These are phyloP conservation scores for Scaptomyza polygonia DNA, from an alignment of 2,888 invertebrate genomes.

Conservation along the genomic window DNA sequence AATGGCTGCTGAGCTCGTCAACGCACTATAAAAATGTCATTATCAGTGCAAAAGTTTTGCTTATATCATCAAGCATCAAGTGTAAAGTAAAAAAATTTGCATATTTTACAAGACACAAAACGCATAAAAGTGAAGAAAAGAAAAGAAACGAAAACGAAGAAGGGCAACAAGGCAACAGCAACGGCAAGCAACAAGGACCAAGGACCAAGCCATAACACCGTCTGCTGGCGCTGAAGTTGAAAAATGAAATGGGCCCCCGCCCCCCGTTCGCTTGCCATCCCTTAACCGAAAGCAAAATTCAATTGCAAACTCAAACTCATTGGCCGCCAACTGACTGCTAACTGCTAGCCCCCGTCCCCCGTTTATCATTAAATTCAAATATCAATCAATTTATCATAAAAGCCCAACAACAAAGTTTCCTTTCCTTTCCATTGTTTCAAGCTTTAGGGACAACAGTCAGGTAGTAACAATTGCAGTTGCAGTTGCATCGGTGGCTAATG, in stretches of 20 bases:
- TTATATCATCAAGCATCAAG: slow-evolving; percentile 64
- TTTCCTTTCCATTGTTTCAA: background rate
- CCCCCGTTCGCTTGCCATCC: background rate
- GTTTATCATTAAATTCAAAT: slow-evolving; percentile 77
- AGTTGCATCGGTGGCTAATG: slow-evolving; percentile 21
- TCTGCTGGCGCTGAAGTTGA: slow-evolving; percentile 61
- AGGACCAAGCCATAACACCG: slow-evolving; percentile 22
- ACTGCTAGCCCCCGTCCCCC: too few relatives aligned
- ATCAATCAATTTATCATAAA: slow-evolving; percentile 79
- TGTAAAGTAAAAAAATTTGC: slow-evolving; percentile 53
- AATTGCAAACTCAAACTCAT: slow-evolving; percentile 62
- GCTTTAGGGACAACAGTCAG: slow-evolving; percentile 21
- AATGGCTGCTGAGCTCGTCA: slow-evolving; percentile 70
- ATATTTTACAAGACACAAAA: slow-evolving; percentile 59
- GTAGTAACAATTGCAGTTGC: slow-evolving; percentile 30
- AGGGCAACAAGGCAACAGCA: too few relatives aligned
- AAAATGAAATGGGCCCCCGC: slow-evolving; percentile 58
- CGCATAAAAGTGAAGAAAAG: slow-evolving; percentile 19
- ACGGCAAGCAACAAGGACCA: slow-evolving; percentile 8
- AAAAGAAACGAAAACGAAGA: background rate
- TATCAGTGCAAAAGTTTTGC: slow-evolving; percentile 73
- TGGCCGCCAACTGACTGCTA: slow-evolving; percentile 48
- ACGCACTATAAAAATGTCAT: slow-evolving; percentile 79
- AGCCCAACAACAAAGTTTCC: slow-evolving; percentile 13
- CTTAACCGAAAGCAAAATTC: slow-evolving; percentile 60